A percentile compares a stretch with the other conserved stretches of the same genome.
Evolutionary conservation across 2,113 vertebrate genomes (phyloP).

Genomic region (Chamaea fasciata): DNA sequence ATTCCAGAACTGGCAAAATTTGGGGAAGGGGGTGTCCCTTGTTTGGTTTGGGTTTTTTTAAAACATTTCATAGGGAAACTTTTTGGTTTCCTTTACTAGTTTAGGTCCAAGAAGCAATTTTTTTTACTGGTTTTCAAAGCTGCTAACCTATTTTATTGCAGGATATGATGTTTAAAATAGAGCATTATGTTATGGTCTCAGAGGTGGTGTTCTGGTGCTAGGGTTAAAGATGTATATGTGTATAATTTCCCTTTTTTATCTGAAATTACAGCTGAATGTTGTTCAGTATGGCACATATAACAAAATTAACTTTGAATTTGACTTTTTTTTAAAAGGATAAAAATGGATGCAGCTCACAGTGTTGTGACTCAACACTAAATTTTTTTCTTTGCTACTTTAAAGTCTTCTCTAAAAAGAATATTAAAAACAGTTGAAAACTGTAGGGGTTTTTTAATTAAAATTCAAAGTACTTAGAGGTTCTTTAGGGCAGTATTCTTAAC

Average conservation of each 20-base stretch:
- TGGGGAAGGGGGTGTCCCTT: neutral
- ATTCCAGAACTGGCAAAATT: conserved; percentile 54
- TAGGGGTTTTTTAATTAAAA: conserved; percentile 50
- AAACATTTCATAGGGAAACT: conserved; percentile 61
- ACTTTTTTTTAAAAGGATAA: conserved; percentile 48
- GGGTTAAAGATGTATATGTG: conserved; percentile 62
- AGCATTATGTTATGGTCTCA: conserved; percentile 69
- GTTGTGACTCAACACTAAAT: conserved; percentile 66
- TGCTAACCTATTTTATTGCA: conserved; percentile 72
- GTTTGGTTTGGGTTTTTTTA: neutral
- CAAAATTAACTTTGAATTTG: conserved; percentile 65
- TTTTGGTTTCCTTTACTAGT: conserved; percentile 33
- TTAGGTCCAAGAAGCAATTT: conserved; percentile 55
- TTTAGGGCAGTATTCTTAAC: conserved; percentile 57
- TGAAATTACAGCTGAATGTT: conserved; percentile 68
- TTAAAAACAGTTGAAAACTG: conserved; percentile 55
- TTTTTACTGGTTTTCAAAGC: conserved; percentile 63
- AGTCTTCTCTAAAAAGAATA: conserved; percentile 22
- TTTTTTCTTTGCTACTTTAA: conserved; percentile 53
- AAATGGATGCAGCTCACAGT: conserved; percentile 65
- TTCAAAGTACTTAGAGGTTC: conserved; percentile 58
- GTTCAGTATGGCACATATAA: conserved; percentile 72
- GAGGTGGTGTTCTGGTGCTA: conserved; percentile 66
- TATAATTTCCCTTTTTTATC: conserved; percentile 71
- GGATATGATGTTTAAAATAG: conserved; percentile 63